phyloP scores from a whole-genome alignment of 2,113 vertebrate genomes.

The Sitta europaea region DNA sequence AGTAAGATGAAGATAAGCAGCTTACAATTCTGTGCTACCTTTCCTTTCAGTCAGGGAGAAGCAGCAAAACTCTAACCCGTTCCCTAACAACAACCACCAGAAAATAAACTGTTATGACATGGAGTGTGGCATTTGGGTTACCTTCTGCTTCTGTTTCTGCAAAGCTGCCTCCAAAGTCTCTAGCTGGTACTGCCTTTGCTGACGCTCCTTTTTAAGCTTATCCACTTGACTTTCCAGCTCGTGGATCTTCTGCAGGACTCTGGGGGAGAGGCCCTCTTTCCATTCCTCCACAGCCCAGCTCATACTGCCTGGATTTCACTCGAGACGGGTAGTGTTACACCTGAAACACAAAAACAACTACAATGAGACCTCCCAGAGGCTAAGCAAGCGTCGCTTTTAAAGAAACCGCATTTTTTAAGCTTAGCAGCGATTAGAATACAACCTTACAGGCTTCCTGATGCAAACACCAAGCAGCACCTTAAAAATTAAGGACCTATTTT shows the following conservation, averaged over 20 bases:
- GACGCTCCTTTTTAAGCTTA: conserved; percentile 87
- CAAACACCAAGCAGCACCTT: neutral
- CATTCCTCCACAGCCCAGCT: conserved; percentile 93
- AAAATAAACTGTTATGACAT: neutral
- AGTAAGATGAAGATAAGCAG: neutral
- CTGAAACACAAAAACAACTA: neutral
- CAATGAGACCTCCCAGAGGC: neutral
- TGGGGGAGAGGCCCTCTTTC: conserved; percentile 89
- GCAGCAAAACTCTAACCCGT: neutral
- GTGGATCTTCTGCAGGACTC: conserved; percentile 89
- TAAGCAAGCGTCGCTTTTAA: neutral
- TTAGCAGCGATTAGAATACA: neutral
- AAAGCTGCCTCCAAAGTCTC: conserved; percentile 86
- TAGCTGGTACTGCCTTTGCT: conserved; percentile 88
- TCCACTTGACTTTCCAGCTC: conserved; percentile 88
- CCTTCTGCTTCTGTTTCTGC: conserved; percentile 93
- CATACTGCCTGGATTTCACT: conserved; percentile 68
- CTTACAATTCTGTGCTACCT: neutral
- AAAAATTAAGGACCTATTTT: neutral
- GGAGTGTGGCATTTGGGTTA: neutral
- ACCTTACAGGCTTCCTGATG: rapidly evolving
- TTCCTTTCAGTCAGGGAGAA: neutral
- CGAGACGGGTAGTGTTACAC: neutral
- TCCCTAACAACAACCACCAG: neutral
- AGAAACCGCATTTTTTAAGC: neutral